Conservation (phyloP, 2,888 invertebrate genomes). For the Pachliopta kotzebuea region DNA sequence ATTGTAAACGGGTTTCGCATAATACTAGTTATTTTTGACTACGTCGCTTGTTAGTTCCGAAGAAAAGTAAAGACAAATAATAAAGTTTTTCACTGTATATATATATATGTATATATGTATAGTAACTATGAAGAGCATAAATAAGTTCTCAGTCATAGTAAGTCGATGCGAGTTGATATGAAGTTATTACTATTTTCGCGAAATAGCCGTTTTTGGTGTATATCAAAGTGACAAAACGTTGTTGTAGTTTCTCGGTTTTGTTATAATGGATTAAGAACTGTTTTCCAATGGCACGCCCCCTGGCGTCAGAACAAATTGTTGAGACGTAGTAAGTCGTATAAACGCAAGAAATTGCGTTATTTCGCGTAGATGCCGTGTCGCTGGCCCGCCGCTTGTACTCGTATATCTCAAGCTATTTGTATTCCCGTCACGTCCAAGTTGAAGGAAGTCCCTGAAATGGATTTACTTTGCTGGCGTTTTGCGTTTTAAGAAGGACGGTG, state of each 20-base stretch:
- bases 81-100: conserved; percentile 54
- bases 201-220: conserved; percentile 39
- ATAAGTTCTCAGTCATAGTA: conserved; percentile 63
- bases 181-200: conserved; percentile 53
- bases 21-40: conserved; percentile 57
- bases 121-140: conserved; percentile 62
- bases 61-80: conserved; percentile 45
- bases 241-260: conserved; percentile 19
- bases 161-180: conserved; percentile 47
- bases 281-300: conserved; percentile 18
- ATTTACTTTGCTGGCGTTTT: conserved; percentile 43
- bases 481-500: conserved; percentile 33
- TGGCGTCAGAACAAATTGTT: conserved; percentile 28
- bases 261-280: conserved; percentile 19
- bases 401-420: conserved; percentile 40
- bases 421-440: conserved; percentile 54
- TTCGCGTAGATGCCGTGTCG: conserved; percentile 30
- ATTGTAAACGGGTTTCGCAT: conserved; percentile 47
- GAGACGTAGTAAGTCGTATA: conserved; percentile 33
- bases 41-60: conserved; percentile 54
- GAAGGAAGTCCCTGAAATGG: conserved; percentile 49
- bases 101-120: conserved; percentile 53
- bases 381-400: conserved; percentile 23
- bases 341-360: conserved; percentile 34
- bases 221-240: conserved; percentile 15